A percentile compares a stretch with the other conserved stretches of the same genome.
Evolutionary conservation across 2,888 invertebrate species (phyloP).

Genomic region (Mimumesa dahlbomi): DNA sequence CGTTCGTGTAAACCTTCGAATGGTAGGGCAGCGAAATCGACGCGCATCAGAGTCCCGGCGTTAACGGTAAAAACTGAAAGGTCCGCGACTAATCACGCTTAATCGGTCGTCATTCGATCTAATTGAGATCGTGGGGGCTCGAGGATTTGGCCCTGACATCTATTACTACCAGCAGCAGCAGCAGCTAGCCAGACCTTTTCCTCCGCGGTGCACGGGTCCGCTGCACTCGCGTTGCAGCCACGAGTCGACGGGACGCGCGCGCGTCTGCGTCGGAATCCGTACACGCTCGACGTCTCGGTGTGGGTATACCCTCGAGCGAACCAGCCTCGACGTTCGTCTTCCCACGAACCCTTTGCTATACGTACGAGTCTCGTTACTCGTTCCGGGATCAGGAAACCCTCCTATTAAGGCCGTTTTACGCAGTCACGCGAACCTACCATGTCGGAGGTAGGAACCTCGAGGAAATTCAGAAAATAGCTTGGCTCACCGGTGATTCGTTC

Average conservation of each 20-base stretch:
- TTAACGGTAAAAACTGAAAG: slow-evolving; percentile 41
- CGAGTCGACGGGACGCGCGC: neutral
- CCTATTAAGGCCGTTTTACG: slow-evolving; percentile 64
- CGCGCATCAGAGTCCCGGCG: too few relatives aligned
- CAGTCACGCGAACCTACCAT: slow-evolving; percentile 36
- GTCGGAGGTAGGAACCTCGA: too few relatives aligned
- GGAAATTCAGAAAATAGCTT: too few relatives aligned
- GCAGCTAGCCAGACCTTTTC: slow-evolving; percentile 51
- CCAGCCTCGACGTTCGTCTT: slow-evolving; percentile 63
- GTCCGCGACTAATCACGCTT: slow-evolving; percentile 62
- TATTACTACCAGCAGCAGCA: slow-evolving; percentile 64
- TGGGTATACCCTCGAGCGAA: slow-evolving; percentile 53
- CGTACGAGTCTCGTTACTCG: slow-evolving; percentile 62
- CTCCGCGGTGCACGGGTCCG: slow-evolving; percentile 22
- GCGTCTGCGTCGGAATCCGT: slow-evolving; percentile 7
- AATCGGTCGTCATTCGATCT: slow-evolving; percentile 74
- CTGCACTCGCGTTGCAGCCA: slow-evolving; percentile 25
- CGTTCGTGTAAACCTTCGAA: too few relatives aligned
- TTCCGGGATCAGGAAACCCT: slow-evolving; percentile 66
- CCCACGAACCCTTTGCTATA: slow-evolving; percentile 61
- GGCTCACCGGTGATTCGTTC: too few relatives aligned
- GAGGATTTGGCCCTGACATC: slow-evolving; percentile 77
- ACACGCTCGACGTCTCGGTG: slow-evolving; percentile 21
- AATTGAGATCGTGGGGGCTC: slow-evolving; percentile 73
- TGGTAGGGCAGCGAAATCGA: too few relatives aligned